Evolutionary conservation across 2,113 vertebrate genomes (phyloP).

Genomic region (Trematocara nigrifrons): DNA sequence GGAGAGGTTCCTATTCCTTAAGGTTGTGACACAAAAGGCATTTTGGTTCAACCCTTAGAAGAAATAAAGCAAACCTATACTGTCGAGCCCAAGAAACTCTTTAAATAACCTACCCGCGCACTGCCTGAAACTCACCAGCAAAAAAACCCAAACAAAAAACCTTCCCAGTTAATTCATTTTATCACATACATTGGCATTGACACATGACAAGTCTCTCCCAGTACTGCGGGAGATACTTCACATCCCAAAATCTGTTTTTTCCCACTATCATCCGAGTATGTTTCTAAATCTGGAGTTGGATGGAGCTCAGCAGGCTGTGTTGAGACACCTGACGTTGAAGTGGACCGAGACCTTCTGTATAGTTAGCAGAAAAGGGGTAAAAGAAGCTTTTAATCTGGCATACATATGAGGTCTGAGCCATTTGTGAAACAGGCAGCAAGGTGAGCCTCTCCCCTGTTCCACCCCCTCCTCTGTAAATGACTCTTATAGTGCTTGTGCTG

Average conservation of each 20-base stretch:
- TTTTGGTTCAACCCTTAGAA: conserved; percentile 71
- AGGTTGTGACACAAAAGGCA: conserved; percentile 77
- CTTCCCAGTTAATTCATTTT: not conserved
- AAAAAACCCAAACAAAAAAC: not conserved
- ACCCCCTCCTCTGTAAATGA: conserved; percentile 67
- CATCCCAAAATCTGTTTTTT: not conserved
- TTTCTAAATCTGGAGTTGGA: conserved; percentile 5
- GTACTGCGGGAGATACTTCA: conserved; percentile 14
- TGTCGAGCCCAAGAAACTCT: conserved; percentile 7
- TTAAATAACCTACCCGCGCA: conserved; percentile 2
- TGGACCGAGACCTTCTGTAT: not conserved
- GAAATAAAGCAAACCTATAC: conserved; percentile 4
- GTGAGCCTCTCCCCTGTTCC: conserved; percentile 56
- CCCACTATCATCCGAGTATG: not conserved
- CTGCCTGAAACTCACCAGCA: conserved; percentile 66
- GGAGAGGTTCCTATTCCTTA: conserved; percentile 65
- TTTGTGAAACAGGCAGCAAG: conserved; percentile 46
- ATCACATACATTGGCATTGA: not conserved
- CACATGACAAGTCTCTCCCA: conserved; percentile 10
- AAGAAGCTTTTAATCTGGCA: conserved; percentile 1
- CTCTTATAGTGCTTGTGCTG: conserved; percentile 75
- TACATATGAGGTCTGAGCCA: conserved; percentile 28
- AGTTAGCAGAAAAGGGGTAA: not conserved
- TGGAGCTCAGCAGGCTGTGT: not conserved
- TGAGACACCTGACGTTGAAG: not conserved